Evolutionary conservation across 2,113 vertebrate genomes (phyloP).

Genomic region (Peromyscus californicus): DNA sequence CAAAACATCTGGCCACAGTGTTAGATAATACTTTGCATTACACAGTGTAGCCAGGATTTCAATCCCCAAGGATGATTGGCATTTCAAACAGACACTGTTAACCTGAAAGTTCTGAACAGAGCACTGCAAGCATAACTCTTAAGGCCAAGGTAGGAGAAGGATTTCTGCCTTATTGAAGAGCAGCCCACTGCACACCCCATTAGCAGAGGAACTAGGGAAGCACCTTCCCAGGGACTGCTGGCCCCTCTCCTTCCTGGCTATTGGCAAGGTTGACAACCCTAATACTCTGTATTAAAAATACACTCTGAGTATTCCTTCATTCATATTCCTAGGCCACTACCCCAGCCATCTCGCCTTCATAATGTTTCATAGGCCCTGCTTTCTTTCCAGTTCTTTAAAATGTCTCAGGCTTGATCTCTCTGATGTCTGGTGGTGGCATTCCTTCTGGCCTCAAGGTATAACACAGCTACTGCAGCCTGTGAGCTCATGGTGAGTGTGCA

Average conservation of each 20-base stretch:
- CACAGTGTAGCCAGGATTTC: not conserved
- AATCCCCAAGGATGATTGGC: not conserved
- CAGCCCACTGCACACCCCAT: not conserved
- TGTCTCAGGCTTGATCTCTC: not conserved
- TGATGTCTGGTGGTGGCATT: not conserved
- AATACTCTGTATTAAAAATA: not conserved
- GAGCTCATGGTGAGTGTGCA: not conserved
- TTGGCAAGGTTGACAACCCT: not conserved
- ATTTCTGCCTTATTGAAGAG: too few species aligned
- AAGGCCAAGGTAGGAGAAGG: not conserved
- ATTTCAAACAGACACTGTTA: not conserved
- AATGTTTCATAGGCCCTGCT: not conserved
- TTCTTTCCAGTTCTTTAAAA: not conserved
- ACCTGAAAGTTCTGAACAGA: not conserved
- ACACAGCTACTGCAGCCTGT: not conserved
- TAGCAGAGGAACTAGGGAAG: not conserved
- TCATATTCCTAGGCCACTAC: fast-evolving
- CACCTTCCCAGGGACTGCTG: fast-evolving
- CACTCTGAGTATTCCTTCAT: not conserved
- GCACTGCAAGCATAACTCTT: not conserved
- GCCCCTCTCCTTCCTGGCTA: not conserved
- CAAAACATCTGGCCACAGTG: not conserved
- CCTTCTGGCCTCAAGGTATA: fast-evolving
- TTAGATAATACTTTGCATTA: not conserved
- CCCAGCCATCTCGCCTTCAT: fast-evolving